Conservation (phyloP, 2,888 invertebrate genomes). For the Ichneumoninae sp. region DNA sequence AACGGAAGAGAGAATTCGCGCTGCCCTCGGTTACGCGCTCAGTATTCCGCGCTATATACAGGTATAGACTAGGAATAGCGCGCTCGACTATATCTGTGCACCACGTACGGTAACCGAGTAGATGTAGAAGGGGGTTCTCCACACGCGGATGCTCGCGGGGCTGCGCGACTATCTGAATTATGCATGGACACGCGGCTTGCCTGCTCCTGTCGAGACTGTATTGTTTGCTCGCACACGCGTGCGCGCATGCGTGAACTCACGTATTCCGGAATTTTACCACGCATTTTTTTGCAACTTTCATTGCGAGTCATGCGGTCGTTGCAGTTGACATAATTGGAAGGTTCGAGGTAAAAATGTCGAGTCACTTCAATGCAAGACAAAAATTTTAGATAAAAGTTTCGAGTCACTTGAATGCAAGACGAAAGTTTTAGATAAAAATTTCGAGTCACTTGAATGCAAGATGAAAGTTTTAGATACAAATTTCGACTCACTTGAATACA, state of each 20-base stretch:
- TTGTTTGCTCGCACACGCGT: slow-evolving; percentile 79
- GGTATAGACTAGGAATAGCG: not conserved
- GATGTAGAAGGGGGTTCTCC: slow-evolving; percentile 62
- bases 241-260: slow-evolving; percentile 69
- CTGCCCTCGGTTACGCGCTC: slow-evolving; percentile 76
- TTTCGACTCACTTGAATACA: no score
- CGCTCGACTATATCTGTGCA: not conserved
- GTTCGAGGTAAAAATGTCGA: not conserved
- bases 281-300: not conserved
- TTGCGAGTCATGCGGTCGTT: not conserved
- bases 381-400: no score
- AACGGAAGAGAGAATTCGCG: slow-evolving; percentile 82
- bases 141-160: slow-evolving; percentile 72
- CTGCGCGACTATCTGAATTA: slow-evolving; percentile 83
- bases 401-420: no score
- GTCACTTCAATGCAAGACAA: no score
- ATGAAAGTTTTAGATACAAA: no score
- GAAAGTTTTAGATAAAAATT: no score
- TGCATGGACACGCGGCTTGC: slow-evolving; percentile 83
- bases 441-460: no score
- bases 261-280: slow-evolving; percentile 9
- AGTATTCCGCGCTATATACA: slow-evolving; percentile 33
- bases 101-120: slow-evolving; percentile 19
- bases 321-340: not conserved
- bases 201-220: slow-evolving; percentile 79